A percentile compares a stretch with the other conserved stretches of the same genome.
These are phyloP conservation scores for Eumacrocentrus americanus DNA, from an alignment of 2,888 invertebrate species.

Conservation along the genomic window DNA sequence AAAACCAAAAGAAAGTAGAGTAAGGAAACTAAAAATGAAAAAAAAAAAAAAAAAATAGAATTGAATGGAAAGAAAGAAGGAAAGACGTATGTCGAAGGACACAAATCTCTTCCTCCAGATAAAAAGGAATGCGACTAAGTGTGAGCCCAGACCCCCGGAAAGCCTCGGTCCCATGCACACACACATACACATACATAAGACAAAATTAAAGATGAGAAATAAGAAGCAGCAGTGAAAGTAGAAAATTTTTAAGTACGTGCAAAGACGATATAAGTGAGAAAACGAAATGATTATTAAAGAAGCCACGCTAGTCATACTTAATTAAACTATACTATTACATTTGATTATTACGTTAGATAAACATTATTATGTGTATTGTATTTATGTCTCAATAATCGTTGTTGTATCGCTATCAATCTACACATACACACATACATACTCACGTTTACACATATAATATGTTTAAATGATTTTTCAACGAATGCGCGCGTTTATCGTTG, in stretches of 20 bases:
- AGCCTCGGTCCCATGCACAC: slow-evolving; percentile 36
- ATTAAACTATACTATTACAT: slow-evolving; percentile 53
- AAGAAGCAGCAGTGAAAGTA: no score
- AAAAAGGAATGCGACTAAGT: slow-evolving; percentile 29
- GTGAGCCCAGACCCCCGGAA: slow-evolving; percentile 43
- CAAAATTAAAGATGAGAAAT: no score
- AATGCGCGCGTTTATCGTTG: no score
- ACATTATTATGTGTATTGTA: slow-evolving; percentile 57
- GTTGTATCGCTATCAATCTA: slow-evolving; percentile 50
- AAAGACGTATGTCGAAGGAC: not conserved
- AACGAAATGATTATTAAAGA: no score
- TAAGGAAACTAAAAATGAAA: not conserved
- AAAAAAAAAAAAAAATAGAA: not conserved
- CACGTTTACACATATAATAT: not conserved
- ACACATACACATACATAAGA: no score
- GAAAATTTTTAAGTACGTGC: no score
- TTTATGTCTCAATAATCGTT: slow-evolving; percentile 59
- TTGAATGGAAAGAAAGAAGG: not conserved
- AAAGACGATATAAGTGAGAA: no score
- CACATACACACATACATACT: not conserved
- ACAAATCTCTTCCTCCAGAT: not conserved
- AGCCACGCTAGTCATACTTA: no score
- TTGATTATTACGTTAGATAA: slow-evolving; percentile 56
- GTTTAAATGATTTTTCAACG: slow-evolving; percentile 3
- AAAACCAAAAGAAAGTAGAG: no score